Evolutionary conservation across 2,113 vertebrate species (phyloP).

Genomic region (Fregata magnificens): DNA sequence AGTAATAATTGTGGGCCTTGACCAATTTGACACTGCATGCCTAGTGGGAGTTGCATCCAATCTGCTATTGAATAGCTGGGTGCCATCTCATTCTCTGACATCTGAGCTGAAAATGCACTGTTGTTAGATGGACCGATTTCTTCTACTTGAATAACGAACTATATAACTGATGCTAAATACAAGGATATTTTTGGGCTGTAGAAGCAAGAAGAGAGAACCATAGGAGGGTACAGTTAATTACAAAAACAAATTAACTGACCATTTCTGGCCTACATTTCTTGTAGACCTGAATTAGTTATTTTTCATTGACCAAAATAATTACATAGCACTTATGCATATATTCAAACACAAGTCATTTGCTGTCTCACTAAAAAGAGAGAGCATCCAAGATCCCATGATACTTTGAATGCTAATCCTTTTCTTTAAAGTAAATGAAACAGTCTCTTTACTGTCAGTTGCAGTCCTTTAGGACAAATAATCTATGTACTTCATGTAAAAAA

Average conservation of each 20-base stretch:
- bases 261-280: conserved; percentile 59
- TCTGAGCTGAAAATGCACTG: conserved; percentile 59
- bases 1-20: conserved; percentile 48
- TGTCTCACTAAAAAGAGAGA: conserved; percentile 56
- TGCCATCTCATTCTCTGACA: conserved; percentile 54
- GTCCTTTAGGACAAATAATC: conserved; percentile 70
- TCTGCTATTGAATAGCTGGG: conserved; percentile 49
- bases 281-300: conserved; percentile 51
- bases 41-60: conserved; percentile 10
- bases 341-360: conserved; percentile 56
- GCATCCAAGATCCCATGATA: conserved; percentile 56
- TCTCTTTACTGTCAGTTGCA: conserved; percentile 46
- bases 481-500: conserved; percentile 38
- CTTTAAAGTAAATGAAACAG: conserved; percentile 59
- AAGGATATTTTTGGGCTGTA: neutral
- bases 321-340: conserved; percentile 58
- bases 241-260: conserved; percentile 59
- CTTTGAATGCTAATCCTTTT: conserved; percentile 74
- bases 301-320: conserved; percentile 73
- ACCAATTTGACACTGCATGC: conserved; percentile 33
- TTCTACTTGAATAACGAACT: conserved; percentile 28
- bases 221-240: conserved; percentile 66
- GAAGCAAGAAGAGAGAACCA: conserved; percentile 23
- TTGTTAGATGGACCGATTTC: conserved; percentile 9
- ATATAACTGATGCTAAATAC: conserved; percentile 11